phyloP scores from a whole-genome alignment of 2,797 vertebrate genomes.

The Aphelocoma californica region DNA sequence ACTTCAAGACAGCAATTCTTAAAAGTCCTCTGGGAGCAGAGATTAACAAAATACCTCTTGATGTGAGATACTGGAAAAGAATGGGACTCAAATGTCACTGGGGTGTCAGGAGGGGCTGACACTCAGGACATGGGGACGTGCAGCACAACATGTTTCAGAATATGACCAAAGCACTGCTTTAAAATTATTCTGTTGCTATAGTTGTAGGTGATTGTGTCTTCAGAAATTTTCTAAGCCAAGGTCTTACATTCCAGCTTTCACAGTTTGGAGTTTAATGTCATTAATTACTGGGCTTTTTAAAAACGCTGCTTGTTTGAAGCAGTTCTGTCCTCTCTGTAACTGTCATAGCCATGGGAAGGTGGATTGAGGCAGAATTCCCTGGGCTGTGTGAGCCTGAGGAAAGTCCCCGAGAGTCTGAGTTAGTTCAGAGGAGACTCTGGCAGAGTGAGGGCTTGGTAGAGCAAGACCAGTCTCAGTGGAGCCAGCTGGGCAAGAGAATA shows the following conservation, averaged over 20 bases:
- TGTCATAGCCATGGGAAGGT: background rate
- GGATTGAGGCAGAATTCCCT: background rate
- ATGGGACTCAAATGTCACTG: background rate
- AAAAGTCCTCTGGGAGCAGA: background rate
- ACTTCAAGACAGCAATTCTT: background rate
- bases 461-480: background rate
- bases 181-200: background rate
- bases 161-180: background rate
- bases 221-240: background rate
- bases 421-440: background rate
- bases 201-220: background rate
- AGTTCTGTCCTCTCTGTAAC: background rate
- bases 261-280: background rate
- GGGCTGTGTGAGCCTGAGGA: background rate
- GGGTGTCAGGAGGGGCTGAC: background rate
- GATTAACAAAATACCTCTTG: background rate
- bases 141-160: background rate
- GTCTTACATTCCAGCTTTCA: background rate
- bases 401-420: background rate
- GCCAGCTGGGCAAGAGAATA: fast-evolving
- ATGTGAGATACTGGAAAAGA: background rate
- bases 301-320: background rate
- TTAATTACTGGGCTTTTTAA: background rate
- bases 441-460: background rate
- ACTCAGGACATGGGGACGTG: background rate